These are phyloP conservation scores for Gymnocephalus cernua DNA, from an alignment of 2,113 vertebrate genomes.

Conservation along the genomic window DNA sequence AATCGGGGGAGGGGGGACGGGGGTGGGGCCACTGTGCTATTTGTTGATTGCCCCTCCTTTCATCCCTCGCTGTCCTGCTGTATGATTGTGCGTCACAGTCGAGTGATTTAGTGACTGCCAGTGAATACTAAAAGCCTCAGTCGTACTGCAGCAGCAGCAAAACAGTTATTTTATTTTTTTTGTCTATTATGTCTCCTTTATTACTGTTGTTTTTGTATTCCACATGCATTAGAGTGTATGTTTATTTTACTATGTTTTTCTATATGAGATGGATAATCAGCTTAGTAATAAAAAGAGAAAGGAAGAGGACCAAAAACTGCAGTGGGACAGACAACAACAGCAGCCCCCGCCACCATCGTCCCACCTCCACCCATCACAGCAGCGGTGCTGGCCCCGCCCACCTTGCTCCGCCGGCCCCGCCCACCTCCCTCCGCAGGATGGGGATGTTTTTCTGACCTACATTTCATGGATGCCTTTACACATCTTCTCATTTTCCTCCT, in stretches of 20 bases:
- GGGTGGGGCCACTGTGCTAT: slow-evolving; percentile 2
- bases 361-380: slow-evolving; percentile 33
- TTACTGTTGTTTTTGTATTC: neutral
- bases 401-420: neutral
- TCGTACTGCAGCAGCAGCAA: slow-evolving; percentile 1
- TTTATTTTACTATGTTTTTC: neutral
- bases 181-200: neutral
- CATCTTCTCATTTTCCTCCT: slow-evolving; percentile 10
- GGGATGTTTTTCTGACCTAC: slow-evolving; percentile 83
- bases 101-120: slow-evolving; percentile 10
- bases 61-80: neutral
- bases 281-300: neutral
- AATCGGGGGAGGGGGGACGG: neutral
- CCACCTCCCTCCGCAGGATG: slow-evolving; percentile 28
- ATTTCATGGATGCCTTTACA: slow-evolving; percentile 53
- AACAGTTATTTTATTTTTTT: neutral
- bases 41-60: slow-evolving; percentile 17
- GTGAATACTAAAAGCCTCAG: slow-evolving; percentile 37
- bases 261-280: neutral
- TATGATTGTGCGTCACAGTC: neutral
- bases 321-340: neutral
- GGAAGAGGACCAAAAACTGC: neutral
- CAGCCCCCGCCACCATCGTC: neutral
- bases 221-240: too few relatives aligned
- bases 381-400: slow-evolving; percentile 36